Evolutionary conservation across 2,888 invertebrate genomes (phyloP).

Genomic region (Pyrocoelia pectoralis): DNA sequence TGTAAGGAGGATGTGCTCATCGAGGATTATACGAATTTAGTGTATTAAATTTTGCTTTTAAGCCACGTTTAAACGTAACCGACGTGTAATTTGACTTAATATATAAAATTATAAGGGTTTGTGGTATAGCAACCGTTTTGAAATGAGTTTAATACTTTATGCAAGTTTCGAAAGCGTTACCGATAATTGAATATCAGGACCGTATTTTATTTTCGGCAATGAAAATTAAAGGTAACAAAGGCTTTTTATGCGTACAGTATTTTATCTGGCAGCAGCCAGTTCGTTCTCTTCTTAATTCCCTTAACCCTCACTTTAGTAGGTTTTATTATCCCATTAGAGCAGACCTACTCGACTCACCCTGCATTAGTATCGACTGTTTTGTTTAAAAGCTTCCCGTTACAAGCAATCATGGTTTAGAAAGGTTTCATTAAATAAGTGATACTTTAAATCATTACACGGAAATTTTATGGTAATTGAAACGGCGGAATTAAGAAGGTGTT

Average conservation of each 20-base stretch:
- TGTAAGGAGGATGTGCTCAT: background rate
- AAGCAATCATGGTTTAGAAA: slow-evolving; percentile 25
- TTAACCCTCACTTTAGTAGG: slow-evolving; percentile 35
- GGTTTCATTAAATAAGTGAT: slow-evolving; percentile 30
- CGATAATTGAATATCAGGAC: slow-evolving; percentile 25
- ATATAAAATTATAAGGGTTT: background rate
- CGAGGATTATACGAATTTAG: background rate
- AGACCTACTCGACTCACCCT: slow-evolving; percentile 29
- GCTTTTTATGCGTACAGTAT: slow-evolving; percentile 29
- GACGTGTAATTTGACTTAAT: background rate
- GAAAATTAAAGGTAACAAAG: slow-evolving; percentile 35
- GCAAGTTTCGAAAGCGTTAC: slow-evolving; percentile 13
- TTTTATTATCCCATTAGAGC: slow-evolving; percentile 34
- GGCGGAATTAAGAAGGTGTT: background rate
- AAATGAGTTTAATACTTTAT: slow-evolving; percentile 10
- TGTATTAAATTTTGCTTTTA: background rate
- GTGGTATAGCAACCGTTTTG: background rate
- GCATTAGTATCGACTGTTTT: slow-evolving; percentile 34
- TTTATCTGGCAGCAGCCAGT: slow-evolving; percentile 30
- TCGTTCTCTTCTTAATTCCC: slow-evolving; percentile 30
- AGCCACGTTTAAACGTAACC: background rate
- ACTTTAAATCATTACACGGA: slow-evolving; percentile 30
- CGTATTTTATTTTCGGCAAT: slow-evolving; percentile 25
- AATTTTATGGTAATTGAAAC: slow-evolving; percentile 13
- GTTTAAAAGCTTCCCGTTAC: slow-evolving; percentile 35